Evolutionary conservation across 2,797 vertebrate species (phyloP).

Genomic region (Dendrocincla fuliginosa): DNA sequence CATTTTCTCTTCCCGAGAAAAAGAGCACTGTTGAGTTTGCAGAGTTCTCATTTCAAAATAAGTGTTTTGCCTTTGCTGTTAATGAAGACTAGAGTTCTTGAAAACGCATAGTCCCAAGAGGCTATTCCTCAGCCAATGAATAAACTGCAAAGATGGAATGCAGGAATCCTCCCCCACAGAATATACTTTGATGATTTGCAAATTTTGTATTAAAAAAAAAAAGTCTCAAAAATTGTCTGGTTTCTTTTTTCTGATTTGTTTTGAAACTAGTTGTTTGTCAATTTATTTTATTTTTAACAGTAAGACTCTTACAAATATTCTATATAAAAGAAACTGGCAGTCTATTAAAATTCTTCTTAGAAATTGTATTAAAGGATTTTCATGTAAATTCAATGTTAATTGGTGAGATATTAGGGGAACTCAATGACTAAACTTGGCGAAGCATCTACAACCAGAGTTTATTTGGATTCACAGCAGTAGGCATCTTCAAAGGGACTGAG

Average conservation of each 20-base stretch:
- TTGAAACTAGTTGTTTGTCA: not conserved
- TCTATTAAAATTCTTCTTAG: not conserved
- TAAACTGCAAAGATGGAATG: not conserved
- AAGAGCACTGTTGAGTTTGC: not conserved
- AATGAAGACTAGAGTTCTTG: not conserved
- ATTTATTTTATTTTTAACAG: not conserved
- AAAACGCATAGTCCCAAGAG: not conserved
- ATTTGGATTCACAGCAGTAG: not conserved
- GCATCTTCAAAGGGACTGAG: not conserved
- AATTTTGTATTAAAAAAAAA: not conserved
- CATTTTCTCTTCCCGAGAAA: not conserved
- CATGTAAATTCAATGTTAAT: not conserved
- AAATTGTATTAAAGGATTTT: not conserved
- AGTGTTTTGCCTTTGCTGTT: not conserved
- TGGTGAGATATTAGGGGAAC: not conserved
- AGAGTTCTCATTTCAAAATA: not conserved
- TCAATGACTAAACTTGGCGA: not conserved
- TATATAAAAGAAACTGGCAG: not conserved
- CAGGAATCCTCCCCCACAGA: not conserved
- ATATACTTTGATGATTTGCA: not conserved
- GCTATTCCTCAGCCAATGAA: not conserved
- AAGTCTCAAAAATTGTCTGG: not conserved
- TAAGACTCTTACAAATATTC: not conserved
- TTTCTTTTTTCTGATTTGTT: not conserved
- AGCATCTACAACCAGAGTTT: not conserved